phyloP scores from a whole-genome alignment of 2,888 invertebrate species.

The Nomada flava region DNA sequence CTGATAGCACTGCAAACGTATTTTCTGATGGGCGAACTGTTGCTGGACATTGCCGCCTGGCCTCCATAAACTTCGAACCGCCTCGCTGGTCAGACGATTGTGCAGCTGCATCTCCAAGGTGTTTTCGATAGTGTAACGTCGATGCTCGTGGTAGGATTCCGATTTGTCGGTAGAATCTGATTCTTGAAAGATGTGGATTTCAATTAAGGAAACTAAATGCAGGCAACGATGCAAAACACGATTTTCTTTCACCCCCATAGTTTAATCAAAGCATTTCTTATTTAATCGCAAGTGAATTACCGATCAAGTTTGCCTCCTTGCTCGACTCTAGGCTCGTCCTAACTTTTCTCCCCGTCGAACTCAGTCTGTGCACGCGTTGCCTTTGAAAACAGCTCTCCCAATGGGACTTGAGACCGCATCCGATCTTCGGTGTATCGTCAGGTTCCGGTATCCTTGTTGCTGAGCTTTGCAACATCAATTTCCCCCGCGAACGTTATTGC shows the following conservation, averaged over 20 bases:
- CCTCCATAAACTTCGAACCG: slow-evolving; percentile 75
- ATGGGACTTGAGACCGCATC: slow-evolving; percentile 41
- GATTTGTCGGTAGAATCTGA: slow-evolving; percentile 7
- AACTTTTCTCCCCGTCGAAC: slow-evolving; percentile 32
- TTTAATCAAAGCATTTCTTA: background rate
- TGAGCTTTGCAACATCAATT: slow-evolving; percentile 65
- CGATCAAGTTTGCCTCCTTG: slow-evolving; percentile 20
- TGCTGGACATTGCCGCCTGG: slow-evolving; percentile 53
- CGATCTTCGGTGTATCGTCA: slow-evolving; percentile 44
- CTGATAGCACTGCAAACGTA: slow-evolving; percentile 36
- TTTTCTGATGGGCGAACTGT: slow-evolving; percentile 28
- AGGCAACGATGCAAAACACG: background rate
- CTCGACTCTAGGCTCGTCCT: slow-evolving; percentile 30
- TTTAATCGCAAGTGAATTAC: slow-evolving; percentile 8
- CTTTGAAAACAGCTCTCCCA: slow-evolving; percentile 53
- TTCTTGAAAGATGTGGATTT: slow-evolving; percentile 10
- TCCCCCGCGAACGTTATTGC: slow-evolving; percentile 12
- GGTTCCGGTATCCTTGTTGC: slow-evolving; percentile 52
- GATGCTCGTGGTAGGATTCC: slow-evolving; percentile 34
- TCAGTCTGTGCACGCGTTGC: slow-evolving; percentile 32
- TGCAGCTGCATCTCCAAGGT: slow-evolving; percentile 76
- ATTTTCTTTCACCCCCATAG: background rate
- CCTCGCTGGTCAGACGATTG: slow-evolving; percentile 71
- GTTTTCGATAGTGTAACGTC: slow-evolving; percentile 74
- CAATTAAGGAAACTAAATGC: background rate